Evolutionary conservation across 2,888 invertebrate species (phyloP).

Genomic region (Atrina japonica): DNA sequence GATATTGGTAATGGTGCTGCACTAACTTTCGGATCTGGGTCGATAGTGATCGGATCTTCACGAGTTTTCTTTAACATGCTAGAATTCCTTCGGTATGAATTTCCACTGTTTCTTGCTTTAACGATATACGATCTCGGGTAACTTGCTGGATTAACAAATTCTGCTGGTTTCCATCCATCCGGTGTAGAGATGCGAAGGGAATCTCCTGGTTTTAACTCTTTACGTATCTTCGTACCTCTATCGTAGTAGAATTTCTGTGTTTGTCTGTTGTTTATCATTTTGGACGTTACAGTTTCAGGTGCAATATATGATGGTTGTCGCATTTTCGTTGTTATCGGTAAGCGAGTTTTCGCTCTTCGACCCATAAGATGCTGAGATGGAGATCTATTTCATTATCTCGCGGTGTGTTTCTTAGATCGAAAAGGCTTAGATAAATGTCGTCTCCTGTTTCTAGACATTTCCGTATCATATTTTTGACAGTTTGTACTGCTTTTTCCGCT

Average conservation of each 20-base stretch:
- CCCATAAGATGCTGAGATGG: constrained; percentile 49
- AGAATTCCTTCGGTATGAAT: constrained; percentile 31
- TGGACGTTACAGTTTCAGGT: background rate
- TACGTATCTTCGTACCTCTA: constrained; percentile 1
- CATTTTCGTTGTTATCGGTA: constrained; percentile 31
- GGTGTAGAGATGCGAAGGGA: constrained; percentile 20
- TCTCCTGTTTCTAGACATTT: constrained; percentile 33
- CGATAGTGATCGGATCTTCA: no score
- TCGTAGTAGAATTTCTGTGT: constrained; percentile 43
- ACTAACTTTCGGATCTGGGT: no score
- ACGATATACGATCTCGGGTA: constrained; percentile 38
- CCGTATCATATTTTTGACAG: constrained; percentile 38
- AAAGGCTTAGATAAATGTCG: constrained; percentile 32
- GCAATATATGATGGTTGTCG: background rate
- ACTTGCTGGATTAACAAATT: background rate
- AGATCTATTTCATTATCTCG: constrained; percentile 31
- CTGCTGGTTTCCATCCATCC: constrained; percentile 45
- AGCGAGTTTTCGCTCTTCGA: constrained; percentile 41
- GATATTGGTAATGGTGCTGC: no score
- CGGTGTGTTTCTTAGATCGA: constrained; percentile 45
- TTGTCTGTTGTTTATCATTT: no score
- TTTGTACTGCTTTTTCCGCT: constrained; percentile 53
- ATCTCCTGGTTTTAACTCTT: constrained; percentile 12
- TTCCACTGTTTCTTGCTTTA: constrained; percentile 25
- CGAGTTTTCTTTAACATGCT: constrained; percentile 28